Evolutionary conservation across 37 sponge, comb jelly and placozoan genomes (phyloP), one percentile per base, ranked within the genome.

Genomic region (Dysidea cf. avara): DNA sequence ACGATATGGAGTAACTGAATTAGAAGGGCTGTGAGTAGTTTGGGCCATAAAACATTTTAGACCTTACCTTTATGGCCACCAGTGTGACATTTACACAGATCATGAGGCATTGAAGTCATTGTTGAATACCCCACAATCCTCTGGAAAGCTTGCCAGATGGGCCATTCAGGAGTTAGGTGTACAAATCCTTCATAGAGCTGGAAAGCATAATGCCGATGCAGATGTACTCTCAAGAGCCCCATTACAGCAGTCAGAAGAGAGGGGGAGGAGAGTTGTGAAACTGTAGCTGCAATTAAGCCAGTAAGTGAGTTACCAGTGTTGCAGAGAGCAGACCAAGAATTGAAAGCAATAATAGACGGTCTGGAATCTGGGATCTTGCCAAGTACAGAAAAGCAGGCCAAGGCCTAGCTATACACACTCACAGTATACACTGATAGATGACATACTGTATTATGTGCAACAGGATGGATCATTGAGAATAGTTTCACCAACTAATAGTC

Each of bases 41-140:
- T 86, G 81, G 87, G 87, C 87, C 3, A 39, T 67, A 2, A 80
- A 75, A 32, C 64, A 80, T 29, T 85, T 85, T 35, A 6, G 86
- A 21, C 76, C 59, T 25, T 85, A 85, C 37, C 69, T 85, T 16
- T 85, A 85, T 72, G 86, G 79, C 7, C 79, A 85, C 38, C 40
- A 11, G 0, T 85, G 74, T 39, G 17, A 62, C 0, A 74, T 85
- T 28, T 68, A 39, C 30, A 85, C 86, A 1, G 86, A 85, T 29
- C 86, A 85, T 25, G 73, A 77, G 40, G 79, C 86, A n/a, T n/a
- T n/a, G n/a, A n/a, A n/a, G n/a, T n/a, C n/a, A n/a, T n/a, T n/a
- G n/a, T n/a, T n/a, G n/a, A 83, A 75, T 39, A 83, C 77, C 5
- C 83, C 83, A 2, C 83, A 75, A 1, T 77, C 83, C 29, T 75